Evolutionary conservation across 1,140 invertebrate genomes (phyloP), one percentile per base, ranked within the genome.

Genomic region (Drosophila baimaii): DNA sequence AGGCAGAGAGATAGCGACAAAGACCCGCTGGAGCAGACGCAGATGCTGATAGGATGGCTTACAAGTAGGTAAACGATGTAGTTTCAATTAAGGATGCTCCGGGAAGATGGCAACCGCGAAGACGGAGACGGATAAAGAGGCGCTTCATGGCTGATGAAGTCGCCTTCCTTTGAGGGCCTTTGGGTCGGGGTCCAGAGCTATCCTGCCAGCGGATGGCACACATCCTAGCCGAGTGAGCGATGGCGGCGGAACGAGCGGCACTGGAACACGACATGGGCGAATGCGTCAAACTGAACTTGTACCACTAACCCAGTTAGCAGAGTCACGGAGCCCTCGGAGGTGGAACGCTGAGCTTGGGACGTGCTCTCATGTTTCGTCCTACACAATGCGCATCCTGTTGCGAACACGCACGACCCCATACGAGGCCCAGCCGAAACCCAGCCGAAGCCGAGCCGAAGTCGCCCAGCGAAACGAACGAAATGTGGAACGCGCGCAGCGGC

Each of bases 291-390:
- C 89, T 91, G 89, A 91, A 91, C 90, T 91, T 91, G 90, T 91
- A 91, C 84, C 90, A 91, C 73, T 91, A 91, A 91, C 90, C 90
- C 90, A 91, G 81, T 91, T 91, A 91, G 79, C 61, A 21, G n/a
- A 12, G 33, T 19, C 13, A 17, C 15, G 52, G 21, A 52, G 31
- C 59, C 10, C 35, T 1, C 39, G 46, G 31, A 2, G 51, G 0
- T 31, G 61, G 17, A 39, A 55, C 15, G 15, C 35, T 37, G 51
- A 69, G 49, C 29, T 21, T 8, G 61, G 27, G 21, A 47, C 17
- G 4, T 39, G 33, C 44, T 73, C 66, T 76, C 73, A 57, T 31
- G 41, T 25, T 21, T 39, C 65, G 64, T 57, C 65, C 68, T 13
- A 43, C 65, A 57, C 65, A 71, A 71, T 71, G 68, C 68, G 65